Evolutionary conservation across 2,888 invertebrate genomes (phyloP), one percentile per base, ranked within the genome.

Genomic region (Tridacna gigas): DNA sequence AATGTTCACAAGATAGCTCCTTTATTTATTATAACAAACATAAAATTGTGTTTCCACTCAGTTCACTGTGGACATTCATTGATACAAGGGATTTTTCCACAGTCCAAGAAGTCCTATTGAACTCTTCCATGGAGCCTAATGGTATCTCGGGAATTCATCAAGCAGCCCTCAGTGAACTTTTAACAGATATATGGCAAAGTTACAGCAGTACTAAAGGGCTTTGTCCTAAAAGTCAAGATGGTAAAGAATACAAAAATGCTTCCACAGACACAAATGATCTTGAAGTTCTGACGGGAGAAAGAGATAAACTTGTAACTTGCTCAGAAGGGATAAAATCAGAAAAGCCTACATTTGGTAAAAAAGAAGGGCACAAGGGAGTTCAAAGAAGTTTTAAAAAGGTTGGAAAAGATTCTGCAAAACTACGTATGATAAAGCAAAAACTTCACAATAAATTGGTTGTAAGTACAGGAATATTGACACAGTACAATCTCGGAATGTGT

Each of bases 1-100:
- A 77, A 12, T 66, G 74, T 28, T 45, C 48, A 20, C 60, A 22
- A 3, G 63, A 67, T 66, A 75, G 66, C 5, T 80, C 83, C 25
- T 83, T 80, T 51, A 65, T 83, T 22, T 80, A 73, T 75, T 65
- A 75, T 51, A 67, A 77, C 51, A 22, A 63, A 47, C 26, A 26
- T 22, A 78, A 67, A 13, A 47, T 45, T 28, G 83, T 60, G 7
- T 83, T 80, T 60, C 80, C 80, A 11, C 22, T 83, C 4, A 48
- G 47, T 25, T 11, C n/a, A 13, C 63, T 75, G 26, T 63, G 61
- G 15, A 12, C 37, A 45, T 75, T 75, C 0, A 45, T 45, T n/a
- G n/a, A 61, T 7, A 22, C 15, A 9, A 73, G 51, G 12, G 13
- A 63, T 47, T 9, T 47, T 47, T 37, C n/a, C 0, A 74, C 7